phyloP scores from a whole-genome alignment of 2,113 vertebrate genomes.

The Dryoscopus gambensis region DNA sequence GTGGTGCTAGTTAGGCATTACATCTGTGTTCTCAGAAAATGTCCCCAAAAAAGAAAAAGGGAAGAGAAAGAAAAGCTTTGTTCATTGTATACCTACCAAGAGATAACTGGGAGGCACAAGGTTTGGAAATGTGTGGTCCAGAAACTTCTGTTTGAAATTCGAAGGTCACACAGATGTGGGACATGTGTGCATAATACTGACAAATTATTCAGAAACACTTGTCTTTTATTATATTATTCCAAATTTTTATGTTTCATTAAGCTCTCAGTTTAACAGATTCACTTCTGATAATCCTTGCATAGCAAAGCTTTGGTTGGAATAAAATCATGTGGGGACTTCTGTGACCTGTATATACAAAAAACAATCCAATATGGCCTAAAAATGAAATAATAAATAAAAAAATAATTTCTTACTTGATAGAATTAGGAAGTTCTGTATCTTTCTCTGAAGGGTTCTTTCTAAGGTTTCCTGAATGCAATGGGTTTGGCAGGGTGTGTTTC shows the following conservation, averaged over 20 bases:
- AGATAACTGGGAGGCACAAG: neutral
- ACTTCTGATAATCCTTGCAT: neutral
- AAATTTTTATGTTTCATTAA: neutral
- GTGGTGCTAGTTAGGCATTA: neutral
- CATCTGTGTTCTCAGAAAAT: neutral
- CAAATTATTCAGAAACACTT: neutral
- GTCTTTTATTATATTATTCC: neutral
- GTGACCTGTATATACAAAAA: neutral
- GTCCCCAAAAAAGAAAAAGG: neutral
- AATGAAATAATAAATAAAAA: neutral
- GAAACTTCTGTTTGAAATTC: neutral
- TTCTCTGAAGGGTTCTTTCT: conserved; percentile 84
- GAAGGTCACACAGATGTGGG: neutral
- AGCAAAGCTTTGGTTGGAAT: neutral
- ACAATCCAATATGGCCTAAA: neutral
- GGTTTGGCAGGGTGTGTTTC: conserved; percentile 82
- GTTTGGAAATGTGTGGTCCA: neutral
- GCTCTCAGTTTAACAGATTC: neutral
- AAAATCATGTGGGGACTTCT: neutral
- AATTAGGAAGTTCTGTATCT: conserved; percentile 80
- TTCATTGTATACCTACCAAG: neutral
- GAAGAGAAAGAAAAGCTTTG: neutral
- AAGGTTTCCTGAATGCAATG: conserved; percentile 83
- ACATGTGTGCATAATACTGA: neutral
- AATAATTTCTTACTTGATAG: conserved; percentile 78